Base-by-base conservation (phyloP, 2,797 vertebrate species). In the Hipposideros larvatus region DNA sequence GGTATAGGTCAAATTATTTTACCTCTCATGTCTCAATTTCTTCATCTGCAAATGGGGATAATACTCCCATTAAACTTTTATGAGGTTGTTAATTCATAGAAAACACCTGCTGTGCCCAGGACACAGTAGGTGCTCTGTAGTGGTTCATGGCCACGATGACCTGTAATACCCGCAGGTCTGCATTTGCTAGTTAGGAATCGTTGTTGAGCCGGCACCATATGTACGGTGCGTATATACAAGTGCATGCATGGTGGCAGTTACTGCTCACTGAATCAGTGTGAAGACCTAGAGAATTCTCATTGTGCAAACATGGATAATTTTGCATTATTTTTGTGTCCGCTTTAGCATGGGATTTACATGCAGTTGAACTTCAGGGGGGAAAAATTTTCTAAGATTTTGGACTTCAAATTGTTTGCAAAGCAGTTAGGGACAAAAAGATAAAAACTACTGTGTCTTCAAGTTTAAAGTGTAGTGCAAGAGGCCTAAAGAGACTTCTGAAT, bases 361-460 rank as follows among this genome's bases (percentile, higher is more conserved):
- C 16, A 85, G 31, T 82, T 94, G 78, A 90, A 57, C 48, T 63
- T 90, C 0, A 79, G 46, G 26, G 34, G 31, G 14, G 41, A 68
- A 71, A 22, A 37, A 10, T 53, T 95, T 73, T 87, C 41, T 46
- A 66, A 77, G n/a, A 66, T 51, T 93, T 53, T 68, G 14, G 1
- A 70, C 96, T 97, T 90, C 55, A 80, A 1, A 48, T 91, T 88
- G 46, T 91, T 80, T 92, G 34, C 18, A 55, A 78, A 93, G 11
- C 48, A 88, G 16, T 93, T 55, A n/a, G 46, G 59, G 66, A 43
- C 43, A 24, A 63, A 92, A 86, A 74, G 48, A 78, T 82, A 90
- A 91, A 91, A 74, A 4, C 51, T 71, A 46, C 28, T 51, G 87
- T 34, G 26, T 84, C 13, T 91, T 80, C 16, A 82, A 16, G 18